Conservation (phyloP, 2,888 invertebrate species). For the Aelia acuminata region DNA sequence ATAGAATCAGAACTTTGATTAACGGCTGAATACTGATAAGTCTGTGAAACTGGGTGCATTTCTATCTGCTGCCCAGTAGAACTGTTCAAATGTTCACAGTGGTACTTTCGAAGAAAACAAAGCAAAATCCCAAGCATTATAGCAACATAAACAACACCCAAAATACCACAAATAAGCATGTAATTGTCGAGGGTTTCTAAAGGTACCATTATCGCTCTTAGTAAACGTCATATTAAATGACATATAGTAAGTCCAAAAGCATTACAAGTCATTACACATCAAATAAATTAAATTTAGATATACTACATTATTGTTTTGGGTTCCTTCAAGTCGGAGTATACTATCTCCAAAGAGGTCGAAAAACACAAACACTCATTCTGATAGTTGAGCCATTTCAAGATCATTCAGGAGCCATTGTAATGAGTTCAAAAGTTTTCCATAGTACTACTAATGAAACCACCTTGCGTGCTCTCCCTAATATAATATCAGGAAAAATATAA, state of each 20-base stretch:
- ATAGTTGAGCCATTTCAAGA: too few species aligned
- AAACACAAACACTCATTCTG: background rate
- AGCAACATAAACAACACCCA: constrained; percentile 55
- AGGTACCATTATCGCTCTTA: constrained; percentile 51
- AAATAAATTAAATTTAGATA: background rate
- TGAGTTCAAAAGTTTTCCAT: too few species aligned
- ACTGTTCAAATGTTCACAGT: constrained; percentile 28
- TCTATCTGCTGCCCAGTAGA: constrained; percentile 54
- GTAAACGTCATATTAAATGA: constrained; percentile 34
- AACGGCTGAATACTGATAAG: constrained; percentile 48
- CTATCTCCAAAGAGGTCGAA: background rate
- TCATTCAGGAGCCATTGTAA: too few species aligned
- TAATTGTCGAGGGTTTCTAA: constrained; percentile 58
- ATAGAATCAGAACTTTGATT: constrained; percentile 56
- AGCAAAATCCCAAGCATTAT: constrained; percentile 59
- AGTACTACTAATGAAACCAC: too few species aligned
- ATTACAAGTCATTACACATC: background rate
- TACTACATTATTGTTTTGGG: constrained; percentile 11
- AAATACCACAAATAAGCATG: constrained; percentile 58
- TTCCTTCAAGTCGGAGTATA: background rate
- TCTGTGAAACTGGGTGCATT: constrained; percentile 53
- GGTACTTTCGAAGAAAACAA: constrained; percentile 58
- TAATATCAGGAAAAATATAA: too few species aligned
- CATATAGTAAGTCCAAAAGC: background rate
- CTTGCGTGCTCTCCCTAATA: too few species aligned